Percentiles rank a stretch among this genome's conserved stretches.
Conservation (phyloP, 2,113 vertebrate species). For the Corapipo altera region DNA sequence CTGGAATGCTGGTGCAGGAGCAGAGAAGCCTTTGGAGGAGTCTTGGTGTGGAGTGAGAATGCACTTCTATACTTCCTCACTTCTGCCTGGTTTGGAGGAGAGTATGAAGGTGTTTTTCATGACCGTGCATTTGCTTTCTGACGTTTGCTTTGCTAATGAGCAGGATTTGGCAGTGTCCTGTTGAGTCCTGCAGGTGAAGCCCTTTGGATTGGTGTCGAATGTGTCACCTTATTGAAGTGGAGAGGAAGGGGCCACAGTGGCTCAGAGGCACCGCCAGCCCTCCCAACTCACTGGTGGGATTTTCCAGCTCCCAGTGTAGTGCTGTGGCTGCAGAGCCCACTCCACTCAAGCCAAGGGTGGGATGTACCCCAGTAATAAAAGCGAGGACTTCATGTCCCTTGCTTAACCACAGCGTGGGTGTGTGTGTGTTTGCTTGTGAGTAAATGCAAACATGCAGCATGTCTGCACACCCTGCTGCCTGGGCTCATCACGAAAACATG, state of each 20-base stretch:
- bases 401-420: background rate
- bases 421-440: background rate
- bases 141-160: background rate
- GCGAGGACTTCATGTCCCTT: background rate
- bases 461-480: background rate
- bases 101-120: background rate
- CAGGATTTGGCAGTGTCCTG: constrained; percentile 35
- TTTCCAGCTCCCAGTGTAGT: rapidly evolving
- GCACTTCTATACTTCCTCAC: background rate
- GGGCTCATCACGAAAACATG: background rate
- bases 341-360: background rate
- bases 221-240: constrained; percentile 18
- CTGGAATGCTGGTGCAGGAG: background rate
- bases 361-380: background rate
- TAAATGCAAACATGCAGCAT: background rate
- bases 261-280: background rate
- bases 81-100: background rate
- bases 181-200: background rate
- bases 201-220: background rate
- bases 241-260: background rate
- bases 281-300: rapidly evolving
- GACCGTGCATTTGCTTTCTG: background rate
- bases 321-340: background rate
- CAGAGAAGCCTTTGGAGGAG: background rate
- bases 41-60: background rate